These are phyloP conservation scores for Idris sp. DNA, from an alignment of 1,140 invertebrate genomes.

Conservation along the genomic window DNA sequence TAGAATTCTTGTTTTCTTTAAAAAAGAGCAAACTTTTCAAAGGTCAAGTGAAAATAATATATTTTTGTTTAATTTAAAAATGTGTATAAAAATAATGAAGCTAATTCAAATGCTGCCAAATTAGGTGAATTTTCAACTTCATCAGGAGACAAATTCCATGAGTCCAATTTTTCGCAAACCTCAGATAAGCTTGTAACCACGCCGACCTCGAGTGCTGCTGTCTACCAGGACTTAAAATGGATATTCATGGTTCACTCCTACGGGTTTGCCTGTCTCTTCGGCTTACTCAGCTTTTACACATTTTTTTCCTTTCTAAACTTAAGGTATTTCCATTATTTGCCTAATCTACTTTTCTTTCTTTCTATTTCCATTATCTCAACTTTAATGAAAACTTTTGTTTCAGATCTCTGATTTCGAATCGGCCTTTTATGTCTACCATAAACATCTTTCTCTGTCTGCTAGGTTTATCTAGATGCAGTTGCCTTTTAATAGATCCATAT, in stretches of 20 bases:
- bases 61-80: no score
- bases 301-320: conserved; percentile 82
- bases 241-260: conserved; percentile 80
- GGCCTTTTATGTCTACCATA: conserved; percentile 82
- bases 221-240: conserved; percentile 78
- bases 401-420: conserved; percentile 80
- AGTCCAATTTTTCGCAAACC: conserved; percentile 62
- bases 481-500: conserved; percentile 82
- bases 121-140: conserved; percentile 57
- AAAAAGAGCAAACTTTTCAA: no score
- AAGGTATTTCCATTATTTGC: no score
- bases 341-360: no score
- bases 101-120: no score
- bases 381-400: conserved; percentile 58
- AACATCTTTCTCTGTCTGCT: conserved; percentile 82
- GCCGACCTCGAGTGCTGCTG: conserved; percentile 68
- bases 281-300: conserved; percentile 81
- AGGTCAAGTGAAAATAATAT: no score
- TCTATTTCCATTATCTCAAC: no score
- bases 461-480: conserved; percentile 78
- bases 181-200: conserved; percentile 68
- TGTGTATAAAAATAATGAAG: no score
- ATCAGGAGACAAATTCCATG: conserved; percentile 64
- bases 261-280: conserved; percentile 81
- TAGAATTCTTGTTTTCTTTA: no score